Percentiles rank a stretch among this genome's conserved stretches.
Evolutionary conservation across 1,140 invertebrate species (phyloP).

Genomic region (Holotrichia oblita): DNA sequence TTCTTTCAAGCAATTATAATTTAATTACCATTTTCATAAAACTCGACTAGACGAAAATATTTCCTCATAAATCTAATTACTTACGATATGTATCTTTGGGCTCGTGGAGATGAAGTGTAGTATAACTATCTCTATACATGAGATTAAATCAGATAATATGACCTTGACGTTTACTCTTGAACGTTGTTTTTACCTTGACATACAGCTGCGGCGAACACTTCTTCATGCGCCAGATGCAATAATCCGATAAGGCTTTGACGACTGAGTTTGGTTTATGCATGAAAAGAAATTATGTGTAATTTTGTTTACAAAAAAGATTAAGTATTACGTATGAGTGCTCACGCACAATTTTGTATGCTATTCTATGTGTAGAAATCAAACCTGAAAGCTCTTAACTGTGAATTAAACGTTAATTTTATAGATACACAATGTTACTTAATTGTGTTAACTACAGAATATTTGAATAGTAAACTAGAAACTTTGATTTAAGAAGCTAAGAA

Average conservation of each 20-base stretch:
- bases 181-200: background rate
- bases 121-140: background rate
- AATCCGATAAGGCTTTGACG: background rate
- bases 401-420: too few species aligned
- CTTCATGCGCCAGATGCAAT: background rate
- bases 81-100: background rate
- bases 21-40: conserved; percentile 9
- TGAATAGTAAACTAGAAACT: too few species aligned
- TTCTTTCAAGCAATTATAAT: conserved; percentile 12
- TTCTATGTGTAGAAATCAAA: too few species aligned
- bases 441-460: too few species aligned
- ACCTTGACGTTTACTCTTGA: background rate
- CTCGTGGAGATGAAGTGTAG: background rate
- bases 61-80: background rate
- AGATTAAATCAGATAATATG: conserved; percentile 9
- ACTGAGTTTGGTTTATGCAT: background rate
- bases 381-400: too few species aligned
- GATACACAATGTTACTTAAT: too few species aligned
- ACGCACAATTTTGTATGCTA: too few species aligned
- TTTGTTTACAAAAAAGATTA: conserved; percentile 1
- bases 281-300: background rate
- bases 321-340: too few species aligned
- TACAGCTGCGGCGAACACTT: background rate
- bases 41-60: background rate
- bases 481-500: too few species aligned